Evolutionary conservation across 2,888 invertebrate species (phyloP), one percentile per base, ranked within the genome.

Genomic region (Automeris io): DNA sequence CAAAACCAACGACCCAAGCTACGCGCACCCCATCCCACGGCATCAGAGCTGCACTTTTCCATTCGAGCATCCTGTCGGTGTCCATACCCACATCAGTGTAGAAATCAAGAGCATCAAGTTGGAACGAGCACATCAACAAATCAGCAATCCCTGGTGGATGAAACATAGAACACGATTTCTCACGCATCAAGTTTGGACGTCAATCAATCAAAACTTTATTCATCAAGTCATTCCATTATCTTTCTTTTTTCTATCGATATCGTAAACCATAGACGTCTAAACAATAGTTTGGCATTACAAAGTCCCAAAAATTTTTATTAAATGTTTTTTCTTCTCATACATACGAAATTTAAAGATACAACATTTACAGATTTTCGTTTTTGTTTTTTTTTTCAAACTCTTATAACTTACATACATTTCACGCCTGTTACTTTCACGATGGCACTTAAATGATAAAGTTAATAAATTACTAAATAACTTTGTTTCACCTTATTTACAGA

Each of bases 341-440:
- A 29, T 29, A 13, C 25, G 16, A 29, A 13, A 29, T 16, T 16
- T 16, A 29, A 29, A 16, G 16, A 29, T 16, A 29, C 29, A 29
- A 29, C 16, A 8, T 26, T 26, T 26, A 23, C 7, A 23, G 8
- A 5, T 23, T 23, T n/a, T n/a, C 9, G 2, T 9, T 23, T 23
- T 8, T 9, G 3, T 24, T 24, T 9, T 24, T 26, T 13, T 16
- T 29, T 29, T 6, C n/a, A 24, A 2, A 29, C n/a, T 16, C n/a
- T 16, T 29, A 29, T 3, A 13, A 26, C 8, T 26, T 13, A 26
- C 7, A 12, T 16, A 16, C 29, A 16, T 4, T 29, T 7, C n/a
- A 29, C 29, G 9, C n/a, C n/a, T n/a, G n/a, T n/a, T n/a, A n/a
- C n/a, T n/a, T 29, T 16, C 29, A 16, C 26, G 29, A 29, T 29